Conservation (phyloP, 2,113 vertebrate species). For the Ailurus styani region DNA sequence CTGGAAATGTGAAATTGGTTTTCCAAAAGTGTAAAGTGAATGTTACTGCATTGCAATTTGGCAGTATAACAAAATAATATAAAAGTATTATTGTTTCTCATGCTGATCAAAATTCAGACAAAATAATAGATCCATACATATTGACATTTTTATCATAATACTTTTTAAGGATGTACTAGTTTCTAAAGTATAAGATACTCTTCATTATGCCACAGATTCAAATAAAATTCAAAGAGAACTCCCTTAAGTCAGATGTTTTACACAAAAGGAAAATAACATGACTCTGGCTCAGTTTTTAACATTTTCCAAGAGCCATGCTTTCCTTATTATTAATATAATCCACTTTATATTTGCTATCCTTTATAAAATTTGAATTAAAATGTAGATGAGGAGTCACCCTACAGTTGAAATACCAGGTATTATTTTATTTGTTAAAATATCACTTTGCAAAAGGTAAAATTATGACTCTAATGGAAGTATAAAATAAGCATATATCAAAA, state of each 20-base stretch:
- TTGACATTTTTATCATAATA: background rate
- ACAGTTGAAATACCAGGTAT: background rate
- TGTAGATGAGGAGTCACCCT: background rate
- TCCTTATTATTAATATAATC: background rate
- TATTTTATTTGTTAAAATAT: background rate
- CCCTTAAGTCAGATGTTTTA: background rate
- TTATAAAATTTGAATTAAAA: background rate
- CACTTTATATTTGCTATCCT: background rate
- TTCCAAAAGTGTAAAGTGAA: background rate
- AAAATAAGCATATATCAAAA: background rate
- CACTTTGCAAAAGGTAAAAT: background rate
- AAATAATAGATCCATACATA: background rate
- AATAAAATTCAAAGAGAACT: background rate
- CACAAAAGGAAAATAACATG: background rate
- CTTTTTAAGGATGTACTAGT: background rate
- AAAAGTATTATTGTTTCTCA: background rate
- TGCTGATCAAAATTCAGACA: background rate
- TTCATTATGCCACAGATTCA: background rate
- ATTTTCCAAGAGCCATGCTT: background rate
- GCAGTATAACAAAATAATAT: background rate
- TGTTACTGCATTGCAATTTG: background rate
- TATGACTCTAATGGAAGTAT: background rate
- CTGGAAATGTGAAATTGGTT: conserved; percentile 10
- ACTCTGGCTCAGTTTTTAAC: background rate
- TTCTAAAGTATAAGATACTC: background rate